These are phyloP conservation scores for Mycalesis mineus DNA, from an alignment of 2,888 invertebrate genomes.

Conservation along the genomic window DNA sequence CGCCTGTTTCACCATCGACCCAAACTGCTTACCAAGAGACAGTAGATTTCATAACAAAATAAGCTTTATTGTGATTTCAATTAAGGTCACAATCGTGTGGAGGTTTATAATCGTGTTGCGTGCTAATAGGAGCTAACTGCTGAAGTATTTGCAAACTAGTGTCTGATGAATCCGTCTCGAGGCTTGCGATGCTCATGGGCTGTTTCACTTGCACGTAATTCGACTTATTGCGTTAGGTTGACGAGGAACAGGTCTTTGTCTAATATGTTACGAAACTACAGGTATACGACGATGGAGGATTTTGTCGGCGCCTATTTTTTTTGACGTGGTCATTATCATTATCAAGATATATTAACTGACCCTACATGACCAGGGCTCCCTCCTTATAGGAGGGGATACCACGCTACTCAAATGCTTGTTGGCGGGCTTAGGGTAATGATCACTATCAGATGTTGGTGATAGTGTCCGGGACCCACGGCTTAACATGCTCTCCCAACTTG, in stretches of 20 bases:
- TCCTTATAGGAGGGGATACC: too few species aligned
- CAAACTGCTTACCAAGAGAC: not conserved
- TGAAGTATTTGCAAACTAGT: constrained; percentile 57
- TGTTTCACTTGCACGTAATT: constrained; percentile 18
- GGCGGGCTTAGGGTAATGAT: too few species aligned
- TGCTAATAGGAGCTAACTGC: constrained; percentile 47
- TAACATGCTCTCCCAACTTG: too few species aligned
- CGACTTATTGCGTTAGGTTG: constrained; percentile 23
- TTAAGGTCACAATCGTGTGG: constrained; percentile 2
- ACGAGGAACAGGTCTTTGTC: constrained; percentile 15
- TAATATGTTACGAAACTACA: constrained; percentile 3
- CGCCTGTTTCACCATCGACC: constrained; percentile 23
- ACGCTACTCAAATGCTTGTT: too few species aligned
- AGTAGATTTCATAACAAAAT: not conserved
- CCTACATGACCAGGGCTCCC: too few species aligned
- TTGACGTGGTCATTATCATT: too few species aligned
- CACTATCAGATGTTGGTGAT: too few species aligned
- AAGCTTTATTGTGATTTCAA: not conserved
- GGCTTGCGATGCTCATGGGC: constrained; percentile 16
- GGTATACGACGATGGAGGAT: too few species aligned
- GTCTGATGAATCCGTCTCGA: constrained; percentile 48
- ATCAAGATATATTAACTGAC: too few species aligned
- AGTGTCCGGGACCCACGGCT: too few species aligned
- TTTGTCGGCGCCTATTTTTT: too few species aligned
- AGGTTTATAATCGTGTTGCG: constrained; percentile 15